A percentile compares a stretch with the other conserved stretches of the same genome.
Conservation (phyloP, 2,888 invertebrate species). For the Cetonia aurata region DNA sequence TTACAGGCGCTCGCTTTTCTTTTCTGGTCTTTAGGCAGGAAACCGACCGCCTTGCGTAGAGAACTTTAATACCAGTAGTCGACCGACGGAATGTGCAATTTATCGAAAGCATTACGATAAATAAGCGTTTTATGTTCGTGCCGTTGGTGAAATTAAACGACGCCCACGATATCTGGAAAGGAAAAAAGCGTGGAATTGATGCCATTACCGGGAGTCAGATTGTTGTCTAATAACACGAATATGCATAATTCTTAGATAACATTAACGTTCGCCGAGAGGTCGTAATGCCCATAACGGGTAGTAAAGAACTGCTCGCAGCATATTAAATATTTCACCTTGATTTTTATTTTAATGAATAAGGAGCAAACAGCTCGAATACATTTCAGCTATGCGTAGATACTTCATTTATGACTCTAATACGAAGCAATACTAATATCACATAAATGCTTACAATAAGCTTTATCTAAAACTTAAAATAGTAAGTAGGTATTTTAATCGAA, state of each 20-base stretch:
- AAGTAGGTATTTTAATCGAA: too few relatives aligned
- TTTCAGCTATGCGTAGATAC: too few relatives aligned
- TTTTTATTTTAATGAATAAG: conserved; percentile 16
- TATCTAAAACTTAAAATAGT: too few relatives aligned
- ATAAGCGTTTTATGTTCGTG: conserved; percentile 42
- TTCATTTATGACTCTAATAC: too few relatives aligned
- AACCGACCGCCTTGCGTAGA: conserved; percentile 34
- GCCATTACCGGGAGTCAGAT: conserved; percentile 31
- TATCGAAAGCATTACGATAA: conserved; percentile 45
- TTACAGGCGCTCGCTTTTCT: conserved; percentile 10
- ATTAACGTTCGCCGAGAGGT: conserved; percentile 19
- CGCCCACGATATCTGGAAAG: conserved; percentile 36
- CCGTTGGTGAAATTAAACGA: conserved; percentile 43
- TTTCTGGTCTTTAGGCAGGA: conserved; percentile 19
- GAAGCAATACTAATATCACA: too few relatives aligned
- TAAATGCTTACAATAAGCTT: too few relatives aligned
- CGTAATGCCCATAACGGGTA: conserved; percentile 5
- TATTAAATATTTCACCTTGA: conserved; percentile 3
- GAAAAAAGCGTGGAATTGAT: conserved; percentile 25
- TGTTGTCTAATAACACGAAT: conserved; percentile 33
- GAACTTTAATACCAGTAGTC: conserved; percentile 45
- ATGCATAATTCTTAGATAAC: conserved; percentile 30
- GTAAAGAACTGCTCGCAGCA: neutral
- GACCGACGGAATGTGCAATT: conserved; percentile 41
- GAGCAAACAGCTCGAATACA: neutral